These are phyloP conservation scores for Pangasius sanitwongsei DNA, from an alignment of 2,797 vertebrate species.

Conservation along the genomic window DNA sequence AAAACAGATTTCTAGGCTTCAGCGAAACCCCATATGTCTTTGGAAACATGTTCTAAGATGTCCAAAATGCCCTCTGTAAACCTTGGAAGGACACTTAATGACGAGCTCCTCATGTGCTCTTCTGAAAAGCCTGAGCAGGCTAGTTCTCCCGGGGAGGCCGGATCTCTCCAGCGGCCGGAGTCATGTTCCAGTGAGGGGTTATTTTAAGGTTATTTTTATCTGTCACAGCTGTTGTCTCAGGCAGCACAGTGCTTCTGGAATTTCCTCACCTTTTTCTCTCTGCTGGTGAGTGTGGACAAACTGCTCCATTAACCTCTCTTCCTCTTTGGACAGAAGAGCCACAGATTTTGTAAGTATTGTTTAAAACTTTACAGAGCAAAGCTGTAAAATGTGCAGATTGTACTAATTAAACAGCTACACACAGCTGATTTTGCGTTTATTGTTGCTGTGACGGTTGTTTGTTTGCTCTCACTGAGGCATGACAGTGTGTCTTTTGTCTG, in stretches of 20 bases:
- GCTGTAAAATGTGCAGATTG: background rate
- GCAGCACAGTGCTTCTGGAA: constrained; percentile 42
- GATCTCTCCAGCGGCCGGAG: constrained; percentile 42
- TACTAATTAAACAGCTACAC: background rate
- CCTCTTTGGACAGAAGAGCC: constrained; percentile 24
- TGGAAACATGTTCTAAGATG: background rate
- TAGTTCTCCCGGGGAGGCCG: background rate
- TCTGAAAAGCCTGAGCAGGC: background rate
- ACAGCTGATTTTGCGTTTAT: background rate
- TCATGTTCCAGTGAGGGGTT: constrained; percentile 51
- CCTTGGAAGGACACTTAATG: background rate
- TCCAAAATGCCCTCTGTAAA: too few relatives aligned
- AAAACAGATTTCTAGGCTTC: background rate
- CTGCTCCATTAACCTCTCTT: constrained; percentile 44
- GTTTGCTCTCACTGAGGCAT: background rate
- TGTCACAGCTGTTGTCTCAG: constrained; percentile 64
- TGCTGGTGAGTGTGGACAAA: constrained; percentile 44
- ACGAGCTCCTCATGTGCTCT: background rate
- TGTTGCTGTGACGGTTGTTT: background rate
- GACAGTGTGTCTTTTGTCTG: background rate
- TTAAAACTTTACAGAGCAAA: background rate
- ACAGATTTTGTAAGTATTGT: constrained; percentile 44
- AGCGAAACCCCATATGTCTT: background rate
- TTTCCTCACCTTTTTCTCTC: constrained; percentile 56
- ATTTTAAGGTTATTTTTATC: constrained; percentile 59